Base-by-base conservation (phyloP, 2,113 vertebrate species). In the Oryzias celebensis region DNA sequence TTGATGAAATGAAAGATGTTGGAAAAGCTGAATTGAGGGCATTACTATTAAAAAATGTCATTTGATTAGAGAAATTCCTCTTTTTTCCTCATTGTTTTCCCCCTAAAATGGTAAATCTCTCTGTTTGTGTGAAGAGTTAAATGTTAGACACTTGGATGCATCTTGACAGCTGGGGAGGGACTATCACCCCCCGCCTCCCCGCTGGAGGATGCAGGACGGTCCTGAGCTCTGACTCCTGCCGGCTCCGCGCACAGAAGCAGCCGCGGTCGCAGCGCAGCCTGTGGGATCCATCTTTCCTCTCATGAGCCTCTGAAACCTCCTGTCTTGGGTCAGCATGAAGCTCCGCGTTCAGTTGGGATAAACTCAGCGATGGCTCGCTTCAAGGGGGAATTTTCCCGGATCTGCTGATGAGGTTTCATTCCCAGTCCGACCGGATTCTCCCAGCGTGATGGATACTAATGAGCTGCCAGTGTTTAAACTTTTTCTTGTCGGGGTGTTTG, bases 391-490 rank as follows among this genome's bases (percentile, higher is more conserved):
- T 54, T 54, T 59, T 16, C 52, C 36, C 72, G 67, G 75, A 87
- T 80, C 73, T 76, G 71, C 73, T 74, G 80, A 82, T 83, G 82
- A 89, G 71, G 16, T 85, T 85, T 77, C 70, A 63, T 45, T 59
- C 62, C 42, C 52, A 60, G 71, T 65, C 58, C 16, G 72, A 58
- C 63, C 62, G 71, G 68, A 69, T 77, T 58, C 65, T 68, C 18
- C 15, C 74, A 65, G 68, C 77, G 79, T 78, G 83, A 91, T 91
- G 90, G 89, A 90, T 82, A 74, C 75, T 73, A 79, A 88, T 74
- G 78, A 66, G 53, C 51, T 67, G 43, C 56, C 67, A n/a, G 70
- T 71, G 16, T 55, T 88, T 45, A 89, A 90, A 90, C 87, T 91
- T 88, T 90, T 88, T 59, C 36, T 82, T 36, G 56, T 88, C 22